These are phyloP conservation scores for Phalacrocorax brasilianus DNA, from an alignment of 2,113 vertebrate genomes.

Conservation along the genomic window DNA sequence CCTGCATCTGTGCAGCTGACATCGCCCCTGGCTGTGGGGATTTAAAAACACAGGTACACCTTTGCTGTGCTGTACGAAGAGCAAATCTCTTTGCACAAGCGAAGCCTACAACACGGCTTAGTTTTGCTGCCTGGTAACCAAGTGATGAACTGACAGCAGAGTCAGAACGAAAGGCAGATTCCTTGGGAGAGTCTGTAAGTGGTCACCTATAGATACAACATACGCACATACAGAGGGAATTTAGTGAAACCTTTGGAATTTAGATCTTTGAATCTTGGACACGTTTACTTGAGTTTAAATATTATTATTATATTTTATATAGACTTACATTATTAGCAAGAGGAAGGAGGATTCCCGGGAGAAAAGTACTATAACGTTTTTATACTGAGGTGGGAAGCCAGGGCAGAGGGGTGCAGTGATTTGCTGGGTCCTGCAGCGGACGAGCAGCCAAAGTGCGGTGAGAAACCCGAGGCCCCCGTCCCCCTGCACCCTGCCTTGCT, in stretches of 20 bases:
- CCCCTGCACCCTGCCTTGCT: not conserved
- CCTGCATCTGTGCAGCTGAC: not conserved
- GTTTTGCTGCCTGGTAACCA: not conserved
- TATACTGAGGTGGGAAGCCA: not conserved
- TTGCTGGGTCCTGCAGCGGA: not conserved
- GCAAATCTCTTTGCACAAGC: not conserved
- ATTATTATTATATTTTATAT: not conserved
- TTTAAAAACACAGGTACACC: not conserved
- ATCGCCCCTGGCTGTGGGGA: not conserved
- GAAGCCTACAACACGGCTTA: not conserved
- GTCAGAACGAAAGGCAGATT: not conserved
- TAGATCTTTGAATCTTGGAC: not conserved
- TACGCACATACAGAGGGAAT: not conserved
- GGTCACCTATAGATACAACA: not conserved
- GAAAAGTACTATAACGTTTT: not conserved
- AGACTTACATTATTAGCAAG: not conserved
- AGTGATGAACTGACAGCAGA: not conserved
- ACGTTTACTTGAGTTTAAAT: not conserved
- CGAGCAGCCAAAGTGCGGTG: not conserved
- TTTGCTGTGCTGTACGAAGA: not conserved
- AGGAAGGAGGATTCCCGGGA: not conserved
- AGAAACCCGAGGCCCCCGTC: accelerated
- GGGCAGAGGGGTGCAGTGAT: not conserved
- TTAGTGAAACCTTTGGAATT: not conserved
- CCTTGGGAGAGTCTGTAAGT: not conserved